A percentile compares a stretch with the other conserved stretches of the same genome.
Evolutionary conservation across 1,140 invertebrate species (phyloP).

Genomic region (Delia radicum): DNA sequence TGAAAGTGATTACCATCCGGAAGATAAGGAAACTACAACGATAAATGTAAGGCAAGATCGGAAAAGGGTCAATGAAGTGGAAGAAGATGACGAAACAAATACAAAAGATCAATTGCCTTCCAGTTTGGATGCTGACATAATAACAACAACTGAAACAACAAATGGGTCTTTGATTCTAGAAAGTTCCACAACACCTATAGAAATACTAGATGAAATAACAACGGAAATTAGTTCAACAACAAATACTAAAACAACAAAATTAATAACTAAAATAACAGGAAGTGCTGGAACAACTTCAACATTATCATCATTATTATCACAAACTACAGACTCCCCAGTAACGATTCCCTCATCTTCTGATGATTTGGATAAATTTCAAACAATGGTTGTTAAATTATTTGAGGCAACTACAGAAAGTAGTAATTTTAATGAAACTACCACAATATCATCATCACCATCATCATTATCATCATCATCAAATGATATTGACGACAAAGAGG

Average conservation of each 20-base stretch:
- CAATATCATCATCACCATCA: background rate
- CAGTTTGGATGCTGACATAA: background rate
- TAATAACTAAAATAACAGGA: background rate
- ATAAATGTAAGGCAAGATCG: background rate
- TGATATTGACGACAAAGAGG: too few species aligned
- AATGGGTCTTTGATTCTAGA: background rate
- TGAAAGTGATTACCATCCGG: conserved; percentile 42
- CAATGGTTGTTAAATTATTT: background rate
- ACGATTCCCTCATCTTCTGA: background rate
- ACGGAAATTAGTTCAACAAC: background rate
- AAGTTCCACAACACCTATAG: background rate
- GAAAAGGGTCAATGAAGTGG: background rate
- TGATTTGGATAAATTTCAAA: background rate
- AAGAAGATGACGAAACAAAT: background rate
- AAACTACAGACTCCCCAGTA: background rate
- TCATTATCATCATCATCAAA: too few species aligned
- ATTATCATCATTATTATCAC: background rate
- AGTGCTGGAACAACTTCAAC: background rate
- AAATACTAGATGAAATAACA: background rate
- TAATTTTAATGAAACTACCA: background rate
- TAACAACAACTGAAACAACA: background rate
- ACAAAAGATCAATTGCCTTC: background rate
- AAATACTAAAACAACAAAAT: background rate
- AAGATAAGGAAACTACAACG: background rate
- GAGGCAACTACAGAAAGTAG: background rate